phyloP scores from a whole-genome alignment of 2,113 vertebrate species.

The Euleptes europaea region DNA sequence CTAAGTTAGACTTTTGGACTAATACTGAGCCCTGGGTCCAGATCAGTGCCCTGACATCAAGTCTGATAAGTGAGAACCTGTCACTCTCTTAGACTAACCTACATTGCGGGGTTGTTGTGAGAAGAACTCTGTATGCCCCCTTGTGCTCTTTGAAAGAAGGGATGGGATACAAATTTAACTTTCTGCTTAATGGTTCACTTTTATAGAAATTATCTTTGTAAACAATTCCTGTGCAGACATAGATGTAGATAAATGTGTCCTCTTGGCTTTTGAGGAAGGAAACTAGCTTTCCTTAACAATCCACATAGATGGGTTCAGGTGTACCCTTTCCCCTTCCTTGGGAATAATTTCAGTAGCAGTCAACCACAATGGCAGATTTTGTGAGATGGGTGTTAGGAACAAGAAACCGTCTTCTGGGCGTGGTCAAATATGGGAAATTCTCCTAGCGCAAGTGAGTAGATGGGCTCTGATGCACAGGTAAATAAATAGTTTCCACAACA shows the following conservation, averaged over 20 bases:
- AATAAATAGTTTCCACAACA: neutral
- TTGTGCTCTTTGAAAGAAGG: too few species aligned
- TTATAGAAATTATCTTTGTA: neutral
- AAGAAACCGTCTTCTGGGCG: neutral
- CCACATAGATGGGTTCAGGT: neutral
- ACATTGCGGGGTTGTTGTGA: too few species aligned
- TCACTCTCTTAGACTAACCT: too few species aligned
- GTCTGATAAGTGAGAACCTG: too few species aligned
- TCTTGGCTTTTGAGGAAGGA: neutral
- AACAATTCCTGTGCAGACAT: neutral
- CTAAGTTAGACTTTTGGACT: too few species aligned
- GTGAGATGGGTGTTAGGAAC: too few species aligned
- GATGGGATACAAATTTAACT: too few species aligned
- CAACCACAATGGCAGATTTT: neutral
- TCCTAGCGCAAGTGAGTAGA: too few species aligned
- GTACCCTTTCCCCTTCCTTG: neutral
- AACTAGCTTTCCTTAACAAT: neutral
- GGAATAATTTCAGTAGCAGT: neutral
- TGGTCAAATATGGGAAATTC: neutral
- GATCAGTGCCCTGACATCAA: too few species aligned
- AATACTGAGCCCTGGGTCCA: too few species aligned
- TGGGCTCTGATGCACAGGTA: neutral
- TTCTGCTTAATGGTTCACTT: neutral
- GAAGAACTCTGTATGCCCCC: too few species aligned
- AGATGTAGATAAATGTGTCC: neutral